A percentile compares a stretch with the other conserved stretches of the same genome.
Conservation (phyloP, 2,113 vertebrate genomes). For the Diadophis punctatus region DNA sequence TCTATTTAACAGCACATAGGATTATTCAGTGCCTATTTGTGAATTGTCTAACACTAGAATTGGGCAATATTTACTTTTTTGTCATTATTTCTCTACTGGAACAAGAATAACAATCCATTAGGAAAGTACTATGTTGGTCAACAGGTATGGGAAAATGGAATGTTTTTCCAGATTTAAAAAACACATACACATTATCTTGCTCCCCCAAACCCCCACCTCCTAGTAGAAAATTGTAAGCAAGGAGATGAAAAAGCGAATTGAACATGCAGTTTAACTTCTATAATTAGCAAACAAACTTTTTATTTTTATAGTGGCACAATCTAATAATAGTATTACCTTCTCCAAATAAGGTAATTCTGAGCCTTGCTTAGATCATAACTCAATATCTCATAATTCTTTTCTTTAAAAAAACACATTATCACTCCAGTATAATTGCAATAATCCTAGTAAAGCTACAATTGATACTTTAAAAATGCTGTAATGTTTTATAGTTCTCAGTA, state of each 20-base stretch:
- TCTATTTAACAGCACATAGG: not conserved
- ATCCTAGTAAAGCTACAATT: not conserved
- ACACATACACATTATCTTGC: not conserved
- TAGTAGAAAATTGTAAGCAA: not conserved
- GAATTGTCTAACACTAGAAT: not conserved
- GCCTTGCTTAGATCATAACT: not conserved
- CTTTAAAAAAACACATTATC: not conserved
- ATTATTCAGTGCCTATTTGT: not conserved
- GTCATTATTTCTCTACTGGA: not conserved
- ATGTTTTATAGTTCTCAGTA: not conserved
- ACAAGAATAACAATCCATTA: not conserved
- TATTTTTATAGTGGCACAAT: not conserved
- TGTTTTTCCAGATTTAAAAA: not conserved
- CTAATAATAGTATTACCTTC: not conserved
- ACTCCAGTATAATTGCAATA: not conserved
- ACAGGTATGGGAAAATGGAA: not conserved
- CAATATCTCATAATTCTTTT: not conserved
- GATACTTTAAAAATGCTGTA: not conserved
- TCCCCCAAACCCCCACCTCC: not conserved
- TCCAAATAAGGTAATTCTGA: not conserved
- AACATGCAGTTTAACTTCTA: not conserved
- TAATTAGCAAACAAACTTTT: not conserved
- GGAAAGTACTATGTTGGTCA: not conserved
- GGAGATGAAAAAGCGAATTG: not conserved
- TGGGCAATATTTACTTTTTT: not conserved